Percentiles rank a stretch among this genome's conserved stretches.
phyloP scores from a whole-genome alignment of 2,797 vertebrate species.

The Pantherophis vulpinus region DNA sequence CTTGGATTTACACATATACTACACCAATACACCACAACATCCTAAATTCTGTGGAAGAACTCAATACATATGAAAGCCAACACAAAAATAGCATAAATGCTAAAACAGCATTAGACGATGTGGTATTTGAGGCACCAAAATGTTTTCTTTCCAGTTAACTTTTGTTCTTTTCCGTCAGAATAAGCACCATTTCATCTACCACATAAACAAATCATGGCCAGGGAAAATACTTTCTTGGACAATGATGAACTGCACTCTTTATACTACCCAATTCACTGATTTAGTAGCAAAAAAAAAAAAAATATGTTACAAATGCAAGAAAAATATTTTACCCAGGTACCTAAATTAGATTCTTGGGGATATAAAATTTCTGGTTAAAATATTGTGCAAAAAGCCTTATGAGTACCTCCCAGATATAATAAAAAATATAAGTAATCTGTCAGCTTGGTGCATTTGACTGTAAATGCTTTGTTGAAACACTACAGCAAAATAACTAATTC shows the following conservation, averaged over 20 bases:
- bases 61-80: background rate
- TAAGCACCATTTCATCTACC: background rate
- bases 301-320: background rate
- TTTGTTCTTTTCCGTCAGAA: background rate
- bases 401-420: conserved; percentile 16
- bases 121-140: background rate
- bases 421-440: conserved; percentile 44
- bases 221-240: background rate
- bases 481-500: conserved; percentile 46
- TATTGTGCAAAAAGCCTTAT: conserved; percentile 18
- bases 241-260: background rate
- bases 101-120: background rate
- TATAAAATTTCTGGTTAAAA: conserved; percentile 4
- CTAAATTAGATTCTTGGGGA: background rate
- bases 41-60: background rate
- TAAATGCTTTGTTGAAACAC: conserved; percentile 42
- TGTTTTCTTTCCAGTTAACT: background rate
- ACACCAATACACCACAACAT: background rate
- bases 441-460: conserved; percentile 33
- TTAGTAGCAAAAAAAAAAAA: background rate
- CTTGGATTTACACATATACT: background rate
- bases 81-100: background rate
- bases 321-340: background rate
- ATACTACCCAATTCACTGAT: background rate
- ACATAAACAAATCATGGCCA: background rate